Percentiles rank a stretch among this genome's conserved stretches.
Conservation (phyloP, 1,140 invertebrate genomes). For the Bicyclus anynana region DNA sequence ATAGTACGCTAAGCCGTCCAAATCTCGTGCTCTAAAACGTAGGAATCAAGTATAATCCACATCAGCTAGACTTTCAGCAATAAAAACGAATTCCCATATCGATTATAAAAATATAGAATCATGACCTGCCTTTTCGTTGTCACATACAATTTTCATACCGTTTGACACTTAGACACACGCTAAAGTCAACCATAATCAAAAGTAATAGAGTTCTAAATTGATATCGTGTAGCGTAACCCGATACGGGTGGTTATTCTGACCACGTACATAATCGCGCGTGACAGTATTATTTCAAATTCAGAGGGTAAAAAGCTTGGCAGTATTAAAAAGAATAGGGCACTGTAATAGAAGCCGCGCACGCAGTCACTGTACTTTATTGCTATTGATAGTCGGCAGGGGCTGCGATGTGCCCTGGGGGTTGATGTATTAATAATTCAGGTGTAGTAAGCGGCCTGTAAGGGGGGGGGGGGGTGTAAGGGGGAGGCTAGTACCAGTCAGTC, state of each 20-base stretch:
- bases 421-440: too few relatives aligned
- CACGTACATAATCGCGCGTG: slow-evolving; percentile 48
- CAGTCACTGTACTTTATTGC: slow-evolving; percentile 27
- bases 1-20: too few relatives aligned
- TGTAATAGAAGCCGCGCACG: slow-evolving; percentile 37
- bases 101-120: neutral
- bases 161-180: neutral
- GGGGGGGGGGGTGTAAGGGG: too few relatives aligned
- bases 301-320: slow-evolving; percentile 56
- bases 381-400: neutral
- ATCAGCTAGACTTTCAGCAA: neutral
- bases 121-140: neutral
- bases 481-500: too few relatives aligned
- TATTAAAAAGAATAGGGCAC: slow-evolving; percentile 57
- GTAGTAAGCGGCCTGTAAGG: too few relatives aligned
- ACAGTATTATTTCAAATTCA: slow-evolving; percentile 67
- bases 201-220: neutral
- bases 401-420: neutral
- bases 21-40: too few relatives aligned
- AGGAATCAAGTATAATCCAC: too few relatives aligned
- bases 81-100: neutral
- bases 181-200: neutral
- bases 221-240: slow-evolving; percentile 9
- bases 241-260: slow-evolving; percentile 31
- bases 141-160: neutral